A percentile compares a stretch with the other conserved stretches of the same genome.
phyloP scores from a whole-genome alignment of 2,113 vertebrate species.

The Erinaceus europaeus region DNA sequence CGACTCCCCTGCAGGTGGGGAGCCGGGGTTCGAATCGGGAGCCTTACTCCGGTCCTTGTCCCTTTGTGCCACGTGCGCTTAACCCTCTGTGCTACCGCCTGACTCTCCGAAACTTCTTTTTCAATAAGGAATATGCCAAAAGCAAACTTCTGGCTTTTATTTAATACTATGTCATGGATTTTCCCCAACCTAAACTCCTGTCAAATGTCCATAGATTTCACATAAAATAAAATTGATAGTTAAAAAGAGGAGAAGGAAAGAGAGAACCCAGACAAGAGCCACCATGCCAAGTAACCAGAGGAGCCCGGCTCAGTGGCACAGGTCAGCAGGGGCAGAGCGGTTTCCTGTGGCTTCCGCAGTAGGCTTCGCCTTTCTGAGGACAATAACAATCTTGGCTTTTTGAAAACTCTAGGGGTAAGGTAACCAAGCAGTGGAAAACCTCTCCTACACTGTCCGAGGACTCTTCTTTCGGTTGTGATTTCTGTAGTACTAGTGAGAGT shows the following conservation, averaged over 20 bases:
- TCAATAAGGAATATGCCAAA: conserved; percentile 6
- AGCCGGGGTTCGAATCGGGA: too few relatives aligned
- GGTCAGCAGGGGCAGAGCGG: conserved; percentile 66
- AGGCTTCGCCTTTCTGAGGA: background rate
- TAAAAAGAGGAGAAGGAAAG: background rate
- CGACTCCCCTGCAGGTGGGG: too few relatives aligned
- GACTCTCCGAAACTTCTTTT: too few relatives aligned
- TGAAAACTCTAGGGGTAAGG: background rate
- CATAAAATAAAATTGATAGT: conserved; percentile 31
- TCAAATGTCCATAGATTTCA: conserved; percentile 26
- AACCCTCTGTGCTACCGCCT: too few relatives aligned
- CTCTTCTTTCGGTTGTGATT: background rate
- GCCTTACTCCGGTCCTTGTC: too few relatives aligned
- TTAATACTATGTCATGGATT: conserved; percentile 35
- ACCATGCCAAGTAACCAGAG: conserved; percentile 47
- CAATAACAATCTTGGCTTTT: background rate
- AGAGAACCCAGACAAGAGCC: conserved; percentile 11
- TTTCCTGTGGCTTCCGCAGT: conserved; percentile 18
- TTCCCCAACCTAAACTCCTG: conserved; percentile 12
- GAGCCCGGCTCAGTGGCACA: conserved; percentile 23
- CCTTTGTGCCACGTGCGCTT: too few relatives aligned
- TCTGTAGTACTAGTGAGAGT: background rate
- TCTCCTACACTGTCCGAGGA: background rate
- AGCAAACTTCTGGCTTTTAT: background rate
- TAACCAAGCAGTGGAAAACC: background rate